These are phyloP conservation scores for Subanguina moxae DNA, from an alignment of 1,140 invertebrate species.

Conservation along the genomic window DNA sequence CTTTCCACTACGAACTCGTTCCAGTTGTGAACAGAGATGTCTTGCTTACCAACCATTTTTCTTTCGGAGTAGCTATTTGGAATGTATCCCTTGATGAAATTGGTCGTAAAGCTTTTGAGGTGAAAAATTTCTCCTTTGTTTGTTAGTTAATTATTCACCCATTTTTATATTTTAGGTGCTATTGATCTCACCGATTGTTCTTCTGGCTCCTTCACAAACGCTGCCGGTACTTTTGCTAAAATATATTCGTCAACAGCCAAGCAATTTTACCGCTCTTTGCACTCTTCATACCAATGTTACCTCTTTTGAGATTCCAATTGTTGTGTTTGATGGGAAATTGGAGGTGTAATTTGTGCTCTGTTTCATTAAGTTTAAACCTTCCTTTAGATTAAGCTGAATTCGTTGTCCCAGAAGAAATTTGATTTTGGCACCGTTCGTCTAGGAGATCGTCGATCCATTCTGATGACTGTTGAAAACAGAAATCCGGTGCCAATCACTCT, in stretches of 20 bases:
- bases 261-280: constrained; percentile 67
- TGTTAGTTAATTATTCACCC: not conserved
- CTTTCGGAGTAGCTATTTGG: constrained; percentile 43
- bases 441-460: constrained; percentile 67
- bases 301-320: constrained; percentile 68
- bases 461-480: constrained; percentile 20
- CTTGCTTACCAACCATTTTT: constrained; percentile 36
- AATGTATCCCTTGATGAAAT: constrained; percentile 31
- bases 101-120: constrained; percentile 33
- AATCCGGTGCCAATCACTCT: constrained; percentile 13
- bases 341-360: constrained; percentile 50
- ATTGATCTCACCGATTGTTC: constrained; percentile 32
- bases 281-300: constrained; percentile 73
- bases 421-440: constrained; percentile 74
- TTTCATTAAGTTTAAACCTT: constrained; percentile 3
- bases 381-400: constrained; percentile 61
- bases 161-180: constrained; percentile 31
- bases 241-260: constrained; percentile 65
- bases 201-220: constrained; percentile 66
- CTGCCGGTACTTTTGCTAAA: constrained; percentile 64
- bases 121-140: no score
- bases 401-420: constrained; percentile 65
- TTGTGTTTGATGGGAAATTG: constrained; percentile 73
- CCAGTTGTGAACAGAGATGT: constrained; percentile 24
- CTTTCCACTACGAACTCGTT: constrained; percentile 36